A percentile compares a stretch with the other conserved stretches of the same genome.
These are phyloP conservation scores for Empidonax alnorum DNA, from an alignment of 2,113 vertebrate genomes.

Conservation along the genomic window DNA sequence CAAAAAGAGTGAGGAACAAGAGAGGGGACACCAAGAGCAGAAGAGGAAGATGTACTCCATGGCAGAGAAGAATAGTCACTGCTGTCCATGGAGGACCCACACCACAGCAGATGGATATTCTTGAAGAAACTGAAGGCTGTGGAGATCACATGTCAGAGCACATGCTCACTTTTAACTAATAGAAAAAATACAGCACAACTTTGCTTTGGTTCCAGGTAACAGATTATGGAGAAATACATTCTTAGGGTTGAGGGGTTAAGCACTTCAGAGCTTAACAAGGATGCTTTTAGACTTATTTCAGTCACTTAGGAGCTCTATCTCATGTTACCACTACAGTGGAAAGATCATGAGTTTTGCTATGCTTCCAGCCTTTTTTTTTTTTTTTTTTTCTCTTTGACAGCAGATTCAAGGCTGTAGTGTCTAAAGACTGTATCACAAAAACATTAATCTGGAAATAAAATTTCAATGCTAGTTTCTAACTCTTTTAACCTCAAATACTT, in stretches of 20 bases:
- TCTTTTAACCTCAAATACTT: background rate
- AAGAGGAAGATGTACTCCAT: background rate
- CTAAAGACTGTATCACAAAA: background rate
- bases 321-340: background rate
- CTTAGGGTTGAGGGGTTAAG: background rate
- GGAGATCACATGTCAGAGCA: background rate
- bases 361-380: background rate
- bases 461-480: background rate
- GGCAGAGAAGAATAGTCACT: background rate
- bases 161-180: background rate
- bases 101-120: background rate
- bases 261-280: background rate
- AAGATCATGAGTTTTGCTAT: background rate
- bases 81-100: background rate
- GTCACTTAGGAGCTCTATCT: background rate
- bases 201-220: background rate
- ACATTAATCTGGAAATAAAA: background rate
- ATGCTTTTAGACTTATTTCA: background rate
- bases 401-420: background rate
- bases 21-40: background rate
- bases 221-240: background rate
- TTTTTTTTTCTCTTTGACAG: background rate
- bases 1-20: background rate
- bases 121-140: background rate
- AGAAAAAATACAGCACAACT: background rate